Evolutionary conservation across 2,797 vertebrate genomes (phyloP), one percentile per base, ranked within the genome.

Genomic region (Pseudochaenichthys georgianus): DNA sequence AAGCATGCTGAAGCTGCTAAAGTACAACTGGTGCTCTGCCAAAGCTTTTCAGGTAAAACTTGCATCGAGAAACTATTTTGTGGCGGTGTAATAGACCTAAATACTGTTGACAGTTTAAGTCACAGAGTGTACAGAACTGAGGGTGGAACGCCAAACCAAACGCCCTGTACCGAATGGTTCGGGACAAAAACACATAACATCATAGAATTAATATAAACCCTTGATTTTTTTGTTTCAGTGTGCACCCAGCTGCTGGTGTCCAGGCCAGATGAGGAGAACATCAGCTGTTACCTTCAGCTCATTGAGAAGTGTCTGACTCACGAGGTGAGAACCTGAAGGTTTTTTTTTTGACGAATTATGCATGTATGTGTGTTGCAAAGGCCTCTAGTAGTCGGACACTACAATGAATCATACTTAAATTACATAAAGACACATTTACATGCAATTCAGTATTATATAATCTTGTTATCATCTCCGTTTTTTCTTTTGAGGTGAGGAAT

Each of bases 241-340:
- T 99, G 97, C 87, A 99, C 97, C 48, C 97, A 99, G 92, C 91
- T 99, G 87, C 90, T 99, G 83, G 97, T 99, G 64, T 99, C 97
- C 51, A 94, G 97, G 73, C 97, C 97, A 13, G 97, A 99, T 15
- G 97, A 99, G 88, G 97, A 98, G 91, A 98, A 98, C 88, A 98
- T 98, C 90, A 97, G 96, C 87, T 96, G 96, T 93, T 99, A 98
- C 94, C 96, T 99, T 92, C 97, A 98, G 92, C 97, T 99, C 73
- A 96, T 99, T 46, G 98, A 99, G 91, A 99, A 99, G 90, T 96
- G 97, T 95, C 94, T 98, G 82, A 93, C 95, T 77, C 97, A 99
- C 19, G 97, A 98, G 96, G 97, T 97, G 77, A 92, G 92, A 42
- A 31, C 6, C 28, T 23, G 31, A 28, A 41, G 4, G 1, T 17